These are phyloP conservation scores for Brachyptera risi DNA, from an alignment of 2,888 invertebrate genomes.

Conservation along the genomic window DNA sequence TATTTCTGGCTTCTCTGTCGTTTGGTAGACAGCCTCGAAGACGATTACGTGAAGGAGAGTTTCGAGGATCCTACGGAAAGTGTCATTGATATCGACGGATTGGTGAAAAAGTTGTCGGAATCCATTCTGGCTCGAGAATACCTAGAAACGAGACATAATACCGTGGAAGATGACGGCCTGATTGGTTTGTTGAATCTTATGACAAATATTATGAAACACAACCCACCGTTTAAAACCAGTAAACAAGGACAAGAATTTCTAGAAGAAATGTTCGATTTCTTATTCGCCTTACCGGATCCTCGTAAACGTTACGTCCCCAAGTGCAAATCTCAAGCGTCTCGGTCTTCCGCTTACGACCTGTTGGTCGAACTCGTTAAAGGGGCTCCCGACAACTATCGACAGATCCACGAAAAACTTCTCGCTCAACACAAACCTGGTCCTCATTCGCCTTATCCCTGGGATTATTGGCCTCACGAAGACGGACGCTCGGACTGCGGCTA, in stretches of 20 bases:
- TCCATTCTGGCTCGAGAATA: constrained; percentile 75
- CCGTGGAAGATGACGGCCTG: constrained; percentile 84
- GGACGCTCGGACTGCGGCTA: constrained; percentile 91
- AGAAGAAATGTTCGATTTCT: constrained; percentile 72
- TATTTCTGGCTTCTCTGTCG: constrained; percentile 91
- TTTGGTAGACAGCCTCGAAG: constrained; percentile 79
- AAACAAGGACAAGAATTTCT: constrained; percentile 68
- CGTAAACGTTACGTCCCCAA: constrained; percentile 82
- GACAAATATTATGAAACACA: constrained; percentile 85
- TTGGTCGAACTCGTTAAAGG: constrained; percentile 83
- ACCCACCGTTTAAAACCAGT: constrained; percentile 78
- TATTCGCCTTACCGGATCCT: constrained; percentile 87
- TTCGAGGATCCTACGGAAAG: constrained; percentile 53
- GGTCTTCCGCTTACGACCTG: constrained; percentile 88
- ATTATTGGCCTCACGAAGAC: constrained; percentile 97
- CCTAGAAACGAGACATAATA: constrained; percentile 74
- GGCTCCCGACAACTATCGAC: constrained; percentile 78
- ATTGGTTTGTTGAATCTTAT: constrained; percentile 82
- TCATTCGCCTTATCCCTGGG: constrained; percentile 88
- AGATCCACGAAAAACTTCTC: constrained; percentile 76
- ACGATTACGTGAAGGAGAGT: constrained; percentile 68
- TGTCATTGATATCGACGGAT: constrained; percentile 65
- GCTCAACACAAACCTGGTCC: constrained; percentile 82
- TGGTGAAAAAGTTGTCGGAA: constrained; percentile 67
- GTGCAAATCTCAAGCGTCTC: constrained; percentile 85